Evolutionary conservation across 2,113 vertebrate species (phyloP), one percentile per base, ranked within the genome.

Genomic region (Heterochromis multidens): DNA sequence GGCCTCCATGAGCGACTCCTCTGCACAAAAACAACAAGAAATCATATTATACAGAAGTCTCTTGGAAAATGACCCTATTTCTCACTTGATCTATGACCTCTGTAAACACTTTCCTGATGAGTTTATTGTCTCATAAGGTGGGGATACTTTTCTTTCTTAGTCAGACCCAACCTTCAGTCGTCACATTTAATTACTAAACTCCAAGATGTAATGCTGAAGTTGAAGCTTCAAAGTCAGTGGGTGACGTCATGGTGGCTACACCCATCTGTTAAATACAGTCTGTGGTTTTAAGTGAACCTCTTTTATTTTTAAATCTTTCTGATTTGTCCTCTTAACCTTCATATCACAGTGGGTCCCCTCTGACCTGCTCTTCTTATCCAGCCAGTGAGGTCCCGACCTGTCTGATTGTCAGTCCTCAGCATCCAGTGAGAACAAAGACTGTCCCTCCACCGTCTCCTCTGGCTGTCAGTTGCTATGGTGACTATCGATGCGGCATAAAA

Each of bases 391-490:
- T 52, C 62, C 46, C 40, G 1, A 17, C 33, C 62, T 4, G 57
- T 29, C 7, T 79, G 90, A 92, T 6, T 81, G 92, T 90, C 88
- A 65, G 77, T 6, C 23, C 37, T 3, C 58, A 49, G 61, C 5
- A 77, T 78, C 91, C 89, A 91, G 87, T 88, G 61, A 87, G 83
- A 90, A 82, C 89, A 88, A 49, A 87, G 65, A 76, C 61, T 6
- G 77, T 59, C 25, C 57, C 79, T 72, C 84, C 2, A 80, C 72
- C 52, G 43, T 82, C 79, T 92, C 86, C 82, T 79, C 85, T 62
- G 84, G 80, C 90, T 93, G 85, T 87, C 93, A 93, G 96, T 96
- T 96, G 90, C 95, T 74, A 94, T 93, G 95, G 92, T 8, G 84
- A 96, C 94, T 91, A 83, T 88, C 85, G 87, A 94, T 96, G 93